These are phyloP conservation scores for Drosophila setosimentum DNA, from an alignment of 2,888 invertebrate genomes.

Conservation along the genomic window DNA sequence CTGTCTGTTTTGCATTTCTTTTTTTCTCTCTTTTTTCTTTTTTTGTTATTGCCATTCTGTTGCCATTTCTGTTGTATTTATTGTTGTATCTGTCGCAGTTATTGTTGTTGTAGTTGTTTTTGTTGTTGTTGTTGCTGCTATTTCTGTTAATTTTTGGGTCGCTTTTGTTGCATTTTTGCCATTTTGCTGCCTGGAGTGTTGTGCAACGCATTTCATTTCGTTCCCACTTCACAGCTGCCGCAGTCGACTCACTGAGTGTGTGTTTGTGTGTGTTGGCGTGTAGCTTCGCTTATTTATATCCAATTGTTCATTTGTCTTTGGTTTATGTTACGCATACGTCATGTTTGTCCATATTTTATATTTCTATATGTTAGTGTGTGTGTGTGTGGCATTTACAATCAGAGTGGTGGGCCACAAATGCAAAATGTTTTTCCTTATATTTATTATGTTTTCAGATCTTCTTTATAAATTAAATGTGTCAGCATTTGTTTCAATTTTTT, in stretches of 20 bases:
- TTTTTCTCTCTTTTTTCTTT: constrained; percentile 25
- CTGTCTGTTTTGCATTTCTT: constrained; percentile 1
- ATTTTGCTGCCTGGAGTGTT: constrained; percentile 47
- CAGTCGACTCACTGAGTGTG: constrained; percentile 32
- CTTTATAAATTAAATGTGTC: constrained; percentile 68
- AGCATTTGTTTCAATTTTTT: constrained; percentile 31
- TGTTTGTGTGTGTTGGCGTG: constrained; percentile 36
- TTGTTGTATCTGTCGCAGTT: constrained; percentile 1
- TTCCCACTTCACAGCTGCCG: constrained; percentile 36
- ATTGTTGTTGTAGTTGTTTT: constrained; percentile 36
- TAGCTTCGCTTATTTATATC: constrained; percentile 77
- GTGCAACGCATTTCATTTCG: constrained; percentile 60
- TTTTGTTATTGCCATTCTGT: constrained; percentile 28
- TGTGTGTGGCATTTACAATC: constrained; percentile 46
- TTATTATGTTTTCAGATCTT: constrained; percentile 67
- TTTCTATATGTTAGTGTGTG: constrained; percentile 41
- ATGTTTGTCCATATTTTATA: constrained; percentile 78
- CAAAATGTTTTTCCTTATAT: constrained; percentile 74
- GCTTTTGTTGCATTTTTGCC: constrained; percentile 72
- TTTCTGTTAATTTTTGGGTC: constrained; percentile 72
- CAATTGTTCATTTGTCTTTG: constrained; percentile 81
- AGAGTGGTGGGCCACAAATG: constrained; percentile 69
- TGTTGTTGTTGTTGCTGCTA: constrained; percentile 43
- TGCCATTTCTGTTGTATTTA: constrained; percentile 35
- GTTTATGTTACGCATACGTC: constrained; percentile 82